Evolutionary conservation across 2,113 vertebrate species (phyloP), one percentile per base, ranked within the genome.

Genomic region (Platysternon megacephalum): DNA sequence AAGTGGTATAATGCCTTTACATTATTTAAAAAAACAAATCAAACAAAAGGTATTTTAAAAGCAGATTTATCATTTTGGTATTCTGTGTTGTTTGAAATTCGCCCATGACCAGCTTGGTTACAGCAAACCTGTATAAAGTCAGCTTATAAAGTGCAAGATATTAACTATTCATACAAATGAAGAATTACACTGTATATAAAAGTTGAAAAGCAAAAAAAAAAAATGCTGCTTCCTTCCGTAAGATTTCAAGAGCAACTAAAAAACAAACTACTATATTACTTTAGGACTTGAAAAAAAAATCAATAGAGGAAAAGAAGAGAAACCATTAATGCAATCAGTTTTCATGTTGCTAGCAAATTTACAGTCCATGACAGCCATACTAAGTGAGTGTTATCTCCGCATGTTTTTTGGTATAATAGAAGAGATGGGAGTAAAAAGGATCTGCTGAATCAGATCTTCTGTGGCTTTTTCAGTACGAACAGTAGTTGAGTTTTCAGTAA

Each of bases 401-500:
- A 72, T 87, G 87, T 95, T 92, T 96, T 90, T 84, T 46, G 56
- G 17, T 46, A 55, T 55, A 96, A 88, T 26, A 80, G 80, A 94
- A 96, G 29, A 82, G 88, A 93, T 24, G 87, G 82, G n/a, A 81
- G 82, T 61, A 55, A 80, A 97, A 96, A 81, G 46, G 90, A 97
- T 96, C 79, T 95, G 91, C 97, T 98, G 93, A 98, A 96, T 98
- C 91, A 96, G 85, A 93, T 92, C 53, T 65, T 92, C 88, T 85
- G 87, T 52, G 42, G 94, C 95, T 93, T 87, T 68, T 94, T 96
- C 95, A 51, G 14, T 94, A 94, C 89, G 90, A 98, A 85, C 84
- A 91, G 84, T 91, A 91, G 78, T 93, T 78, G 91, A 90, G 89
- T 97, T 97, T 96, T 97, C 95, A 97, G 95, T 96, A 97, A 98